Conservation (phyloP, 2,888 invertebrate genomes). For the Kryphioiulus occultus region DNA sequence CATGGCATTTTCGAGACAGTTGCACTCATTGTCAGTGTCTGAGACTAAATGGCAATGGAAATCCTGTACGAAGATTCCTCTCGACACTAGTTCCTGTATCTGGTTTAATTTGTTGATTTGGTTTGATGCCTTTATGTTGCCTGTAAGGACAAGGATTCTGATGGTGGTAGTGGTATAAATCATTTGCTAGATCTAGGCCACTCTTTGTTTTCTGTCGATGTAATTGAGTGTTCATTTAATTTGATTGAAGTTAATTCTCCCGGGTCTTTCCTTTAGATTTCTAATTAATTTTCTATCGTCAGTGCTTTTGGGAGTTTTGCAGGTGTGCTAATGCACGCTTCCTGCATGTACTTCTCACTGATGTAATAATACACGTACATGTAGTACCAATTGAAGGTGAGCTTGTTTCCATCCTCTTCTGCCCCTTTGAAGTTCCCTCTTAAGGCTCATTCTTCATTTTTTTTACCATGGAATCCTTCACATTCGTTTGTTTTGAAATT, state of each 20-base stretch:
- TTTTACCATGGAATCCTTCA: background rate
- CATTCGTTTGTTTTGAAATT: background rate
- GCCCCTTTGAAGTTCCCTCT: background rate
- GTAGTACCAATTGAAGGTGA: constrained; percentile 39
- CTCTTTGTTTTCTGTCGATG: background rate
- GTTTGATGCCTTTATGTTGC: background rate
- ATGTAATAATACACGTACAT: constrained; percentile 11
- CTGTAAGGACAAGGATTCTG: background rate
- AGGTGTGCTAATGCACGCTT: background rate
- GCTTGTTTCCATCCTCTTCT: background rate
- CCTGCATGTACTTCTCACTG: constrained; percentile 13
- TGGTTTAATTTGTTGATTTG: background rate
- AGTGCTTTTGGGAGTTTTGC: background rate
- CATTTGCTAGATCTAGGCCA: background rate
- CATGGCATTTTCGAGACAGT: too few relatives aligned
- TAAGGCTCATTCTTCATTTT: background rate
- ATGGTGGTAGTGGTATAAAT: background rate
- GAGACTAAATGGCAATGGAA: background rate
- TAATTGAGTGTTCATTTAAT: constrained; percentile 49
- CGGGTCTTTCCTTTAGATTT: constrained; percentile 41
- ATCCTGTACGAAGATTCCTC: background rate
- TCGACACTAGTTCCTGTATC: background rate
- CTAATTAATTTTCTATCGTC: constrained; percentile 49
- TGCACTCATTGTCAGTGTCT: too few relatives aligned
- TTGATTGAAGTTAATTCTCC: constrained; percentile 50